Base-by-base conservation (phyloP, 2,113 vertebrate genomes). In the Spermophilus dauricus region DNA sequence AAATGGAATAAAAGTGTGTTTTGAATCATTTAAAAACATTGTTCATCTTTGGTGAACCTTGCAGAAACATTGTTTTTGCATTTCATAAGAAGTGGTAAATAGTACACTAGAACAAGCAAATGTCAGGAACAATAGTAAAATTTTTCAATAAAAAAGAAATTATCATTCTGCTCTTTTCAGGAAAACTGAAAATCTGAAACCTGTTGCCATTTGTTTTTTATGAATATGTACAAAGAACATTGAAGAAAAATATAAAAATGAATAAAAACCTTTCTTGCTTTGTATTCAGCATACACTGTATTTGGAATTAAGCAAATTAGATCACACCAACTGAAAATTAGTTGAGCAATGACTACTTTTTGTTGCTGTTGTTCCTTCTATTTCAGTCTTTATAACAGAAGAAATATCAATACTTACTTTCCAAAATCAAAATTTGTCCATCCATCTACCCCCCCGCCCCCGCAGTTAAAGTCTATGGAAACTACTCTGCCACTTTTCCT, bases 1-100 rank as follows among this genome's bases (percentile, higher is more conserved):
- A 97, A 97, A 92, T 94, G 86, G n/a, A 93, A 30, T 77, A 20
- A 67, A 84, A 95, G 48, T 87, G 37, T 92, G 51, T 94, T 97
- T 91, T 75, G 18, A 96, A 58, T 86, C 88, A 90, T 86, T 97
- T 42, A 94, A 86, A 88, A 70, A 58, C 11, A 94, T 96, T 96
- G n/a, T 86, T 95, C 53, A 70, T 90, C 85, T 93, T 51, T 53
- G 94, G 73, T 75, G 22, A 92, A 4, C 2, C 28, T 82, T 96
- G 94, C 67, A 78, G 76, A 91, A 96, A 78, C 70, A 39, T 89
- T 93, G 20, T 4, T 95, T 95, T 90, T 91, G 26, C 63, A 75
- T 96, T 84, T 96, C 94, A 51, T 78, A 63, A 69, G 12, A 82
- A 93, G 48, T 39, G 94, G 63, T 86, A 89, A 89, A 82, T 12